A percentile compares a stretch with the other conserved stretches of the same genome.
Evolutionary conservation across 2,888 invertebrate genomes (phyloP).

Genomic region (Molanna angustata): DNA sequence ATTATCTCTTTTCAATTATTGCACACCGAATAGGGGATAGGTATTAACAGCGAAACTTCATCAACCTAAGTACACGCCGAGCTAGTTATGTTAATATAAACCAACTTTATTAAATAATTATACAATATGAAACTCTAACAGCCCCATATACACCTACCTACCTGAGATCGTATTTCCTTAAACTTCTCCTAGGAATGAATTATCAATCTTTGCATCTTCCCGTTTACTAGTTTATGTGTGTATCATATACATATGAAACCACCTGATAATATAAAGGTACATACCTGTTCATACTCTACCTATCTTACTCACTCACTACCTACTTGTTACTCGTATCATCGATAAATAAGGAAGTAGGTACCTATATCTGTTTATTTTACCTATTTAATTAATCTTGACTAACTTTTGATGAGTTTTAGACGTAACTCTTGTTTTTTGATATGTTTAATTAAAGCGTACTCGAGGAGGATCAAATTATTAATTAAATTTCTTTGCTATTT

Average conservation of each 20-base stretch:
- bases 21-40: not conserved
- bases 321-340: constrained; percentile 10
- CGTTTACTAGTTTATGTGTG: no score
- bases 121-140: no score
- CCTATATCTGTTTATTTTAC: constrained; percentile 21
- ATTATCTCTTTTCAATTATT: constrained; percentile 4
- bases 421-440: constrained; percentile 32
- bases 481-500: constrained; percentile 30
- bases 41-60: not conserved
- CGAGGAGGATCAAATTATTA: constrained; percentile 27
- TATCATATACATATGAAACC: no score
- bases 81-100: no score
- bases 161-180: no score
- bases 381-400: constrained; percentile 29
- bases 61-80: constrained; percentile 4
- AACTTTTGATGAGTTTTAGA: constrained; percentile 31
- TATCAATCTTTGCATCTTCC: no score
- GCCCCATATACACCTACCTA: no score
- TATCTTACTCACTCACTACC: no score
- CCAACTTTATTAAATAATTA: no score
- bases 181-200: no score
- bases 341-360: constrained; percentile 21
- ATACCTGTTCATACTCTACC: no score
- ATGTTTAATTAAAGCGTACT: constrained; percentile 31
- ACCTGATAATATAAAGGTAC: no score